These are phyloP conservation scores for Salvelinus fontinalis DNA, from an alignment of 2,113 vertebrate species.

Conservation along the genomic window DNA sequence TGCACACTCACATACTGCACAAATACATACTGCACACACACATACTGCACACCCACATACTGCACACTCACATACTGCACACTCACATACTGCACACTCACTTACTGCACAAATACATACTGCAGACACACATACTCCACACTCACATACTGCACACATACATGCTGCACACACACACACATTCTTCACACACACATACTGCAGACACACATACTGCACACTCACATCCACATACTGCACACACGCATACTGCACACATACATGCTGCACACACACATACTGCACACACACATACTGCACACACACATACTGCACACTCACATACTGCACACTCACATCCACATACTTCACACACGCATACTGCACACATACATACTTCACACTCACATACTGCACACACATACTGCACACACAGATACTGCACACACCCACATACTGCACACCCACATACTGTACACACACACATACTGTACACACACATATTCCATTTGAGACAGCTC, in stretches of 20 bases:
- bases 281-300: not conserved
- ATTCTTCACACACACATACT: not conserved
- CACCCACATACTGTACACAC: not conserved
- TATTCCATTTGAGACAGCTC: no score
- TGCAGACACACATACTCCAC: not conserved
- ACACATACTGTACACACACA: not conserved
- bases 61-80: not conserved
- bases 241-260: not conserved
- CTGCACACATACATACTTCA: not conserved
- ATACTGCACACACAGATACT: not conserved
- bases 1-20: slow-evolving; percentile 1
- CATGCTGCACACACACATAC: not conserved
- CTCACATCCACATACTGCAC: not conserved
- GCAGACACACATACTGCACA: slow-evolving; percentile 5
- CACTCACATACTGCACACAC: not conserved
- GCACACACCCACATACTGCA: not conserved
- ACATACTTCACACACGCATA: no score
- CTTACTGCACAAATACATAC: not conserved
- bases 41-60: not conserved
- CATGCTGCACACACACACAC: not conserved
- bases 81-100: not conserved
- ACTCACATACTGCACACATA: not conserved
- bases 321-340: not conserved
- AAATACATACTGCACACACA: not conserved
- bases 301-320: not conserved